Conservation (phyloP, 1,140 invertebrate genomes). For the Zophobas atratus region DNA sequence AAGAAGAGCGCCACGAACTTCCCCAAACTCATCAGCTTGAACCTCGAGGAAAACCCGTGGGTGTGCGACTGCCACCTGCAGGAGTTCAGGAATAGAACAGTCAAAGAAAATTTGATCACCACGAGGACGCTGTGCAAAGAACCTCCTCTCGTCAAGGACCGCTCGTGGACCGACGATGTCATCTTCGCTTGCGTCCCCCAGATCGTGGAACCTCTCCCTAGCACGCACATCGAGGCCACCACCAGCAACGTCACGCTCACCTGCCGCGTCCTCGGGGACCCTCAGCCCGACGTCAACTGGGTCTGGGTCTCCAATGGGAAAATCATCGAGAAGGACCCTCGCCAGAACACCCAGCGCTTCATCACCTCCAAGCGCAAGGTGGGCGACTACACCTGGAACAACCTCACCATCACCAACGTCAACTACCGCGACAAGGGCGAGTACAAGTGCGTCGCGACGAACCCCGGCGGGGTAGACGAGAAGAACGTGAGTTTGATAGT, state of each 20-base stretch:
- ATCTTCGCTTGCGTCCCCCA: conserved; percentile 90
- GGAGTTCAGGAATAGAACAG: conserved; percentile 83
- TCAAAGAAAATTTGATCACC: conserved; percentile 80
- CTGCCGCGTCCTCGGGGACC: conserved; percentile 85
- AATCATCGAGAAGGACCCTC: conserved; percentile 73
- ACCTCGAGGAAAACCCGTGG: conserved; percentile 88
- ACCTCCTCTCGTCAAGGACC: conserved; percentile 76
- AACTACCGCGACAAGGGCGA: conserved; percentile 85
- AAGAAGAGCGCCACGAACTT: conserved; percentile 72
- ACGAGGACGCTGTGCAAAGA: conserved; percentile 79
- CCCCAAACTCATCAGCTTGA: conserved; percentile 81
- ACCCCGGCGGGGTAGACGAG: conserved; percentile 86
- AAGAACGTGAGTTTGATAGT: conserved; percentile 80
- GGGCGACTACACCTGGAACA: conserved; percentile 77
- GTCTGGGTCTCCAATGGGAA: conserved; percentile 82
- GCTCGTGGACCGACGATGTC: conserved; percentile 79
- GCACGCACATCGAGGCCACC: conserved; percentile 72
- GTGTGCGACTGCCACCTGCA: conserved; percentile 89
- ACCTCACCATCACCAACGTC: conserved; percentile 83
- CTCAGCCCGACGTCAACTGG: conserved; percentile 84
- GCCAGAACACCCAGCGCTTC: conserved; percentile 73
- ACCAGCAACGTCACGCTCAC: conserved; percentile 82
- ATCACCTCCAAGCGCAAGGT: conserved; percentile 66
- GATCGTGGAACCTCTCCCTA: conserved; percentile 73
- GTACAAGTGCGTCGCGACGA: conserved; percentile 90